Conservation (phyloP, 2,113 vertebrate species). For the Dendropsophus ebraccatus region DNA sequence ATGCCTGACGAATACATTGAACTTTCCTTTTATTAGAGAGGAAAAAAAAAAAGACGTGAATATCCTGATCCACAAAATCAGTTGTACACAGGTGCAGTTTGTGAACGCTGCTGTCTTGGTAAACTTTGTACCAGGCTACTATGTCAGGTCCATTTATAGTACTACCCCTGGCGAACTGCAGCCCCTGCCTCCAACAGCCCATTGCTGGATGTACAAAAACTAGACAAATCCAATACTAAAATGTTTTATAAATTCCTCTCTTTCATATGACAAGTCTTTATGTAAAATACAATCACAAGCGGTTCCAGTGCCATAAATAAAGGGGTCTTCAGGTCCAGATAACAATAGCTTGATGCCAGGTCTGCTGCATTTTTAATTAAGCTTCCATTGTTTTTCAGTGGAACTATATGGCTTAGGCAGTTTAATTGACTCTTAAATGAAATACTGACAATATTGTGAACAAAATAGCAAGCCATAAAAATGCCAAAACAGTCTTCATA, state of each 20-base stretch:
- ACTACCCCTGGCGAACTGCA: not conserved
- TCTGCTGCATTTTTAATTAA: conserved; percentile 24
- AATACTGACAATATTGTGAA: conserved; percentile 27
- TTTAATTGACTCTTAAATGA: conserved; percentile 37
- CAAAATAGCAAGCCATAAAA: conserved; percentile 39
- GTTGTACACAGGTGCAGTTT: not conserved
- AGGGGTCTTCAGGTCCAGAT: not conserved
- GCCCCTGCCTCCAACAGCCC: not conserved
- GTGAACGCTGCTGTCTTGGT: no score
- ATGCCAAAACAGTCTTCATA: conserved; percentile 26
- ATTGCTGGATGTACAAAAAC: not conserved
- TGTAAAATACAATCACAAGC: not conserved
- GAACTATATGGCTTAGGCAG: not conserved
- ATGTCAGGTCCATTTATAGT: no score
- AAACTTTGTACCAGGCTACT: no score
- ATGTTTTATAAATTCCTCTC: not conserved
- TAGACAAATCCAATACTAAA: not conserved
- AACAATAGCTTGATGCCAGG: not conserved
- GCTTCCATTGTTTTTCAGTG: conserved; percentile 3
- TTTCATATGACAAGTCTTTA: not conserved
- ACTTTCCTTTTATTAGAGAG: not conserved
- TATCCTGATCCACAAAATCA: not conserved
- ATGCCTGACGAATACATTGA: not conserved
- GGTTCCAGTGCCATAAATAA: not conserved
- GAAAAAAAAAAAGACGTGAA: not conserved